Evolutionary conservation across 92 coral and sea anemone species (phyloP).

Genomic region (Palythoa caribaeorum): DNA sequence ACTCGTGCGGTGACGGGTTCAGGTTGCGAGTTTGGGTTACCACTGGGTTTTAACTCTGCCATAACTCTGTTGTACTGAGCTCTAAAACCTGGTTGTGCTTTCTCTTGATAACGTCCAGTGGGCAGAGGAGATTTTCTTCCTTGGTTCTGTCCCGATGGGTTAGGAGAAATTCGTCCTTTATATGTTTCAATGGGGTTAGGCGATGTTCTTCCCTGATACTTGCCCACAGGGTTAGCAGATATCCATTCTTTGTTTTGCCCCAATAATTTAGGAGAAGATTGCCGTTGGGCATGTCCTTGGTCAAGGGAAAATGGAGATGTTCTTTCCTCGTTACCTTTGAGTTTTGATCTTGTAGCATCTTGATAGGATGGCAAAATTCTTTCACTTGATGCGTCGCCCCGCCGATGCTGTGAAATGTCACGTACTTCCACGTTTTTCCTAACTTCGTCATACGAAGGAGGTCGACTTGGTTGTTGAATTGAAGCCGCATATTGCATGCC

Average conservation of each 20-base stretch:
- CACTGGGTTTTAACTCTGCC: neutral
- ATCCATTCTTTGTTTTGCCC: neutral
- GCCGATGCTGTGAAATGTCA: constrained; percentile 15
- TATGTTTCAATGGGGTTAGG: neutral
- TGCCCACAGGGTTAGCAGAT: neutral
- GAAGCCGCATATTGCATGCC: neutral
- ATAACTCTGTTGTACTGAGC: neutral
- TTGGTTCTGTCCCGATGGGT: neutral
- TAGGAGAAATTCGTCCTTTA: neutral
- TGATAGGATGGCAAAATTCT: constrained; percentile 23
- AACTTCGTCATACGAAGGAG: neutral
- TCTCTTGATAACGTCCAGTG: neutral
- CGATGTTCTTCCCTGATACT: neutral
- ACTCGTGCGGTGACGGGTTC: constrained; percentile 31
- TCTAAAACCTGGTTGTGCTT: neutral
- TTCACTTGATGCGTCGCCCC: neutral
- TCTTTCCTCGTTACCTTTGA: neutral
- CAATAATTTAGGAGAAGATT: neutral
- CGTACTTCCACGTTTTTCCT: constrained; percentile 20
- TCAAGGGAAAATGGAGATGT: neutral
- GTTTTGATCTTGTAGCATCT: constrained; percentile 27
- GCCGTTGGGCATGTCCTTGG: neutral
- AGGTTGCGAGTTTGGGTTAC: neutral
- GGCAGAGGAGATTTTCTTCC: constrained; percentile 12
- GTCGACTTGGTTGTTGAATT: neutral